Base-by-base conservation (phyloP, 2,888 invertebrate genomes). In the Pemphredon lugubris region DNA sequence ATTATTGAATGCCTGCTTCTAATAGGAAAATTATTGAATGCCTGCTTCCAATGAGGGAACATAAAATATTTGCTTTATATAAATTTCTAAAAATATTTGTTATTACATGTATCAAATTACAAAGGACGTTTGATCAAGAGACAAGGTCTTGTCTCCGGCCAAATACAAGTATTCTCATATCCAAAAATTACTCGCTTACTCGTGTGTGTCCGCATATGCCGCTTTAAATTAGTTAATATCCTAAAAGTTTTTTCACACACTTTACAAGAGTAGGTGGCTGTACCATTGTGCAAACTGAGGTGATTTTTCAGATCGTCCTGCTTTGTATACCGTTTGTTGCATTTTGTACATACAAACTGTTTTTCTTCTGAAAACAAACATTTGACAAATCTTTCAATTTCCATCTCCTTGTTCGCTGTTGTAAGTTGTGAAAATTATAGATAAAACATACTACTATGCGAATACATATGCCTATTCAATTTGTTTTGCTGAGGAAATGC, bases 401-500 rank as follows among this genome's bases (percentile, higher is more conserved):
- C 6, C 3, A 14, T 50, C 2, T 9, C 9, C 30, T 30, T 30
- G 9, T 30, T 30, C 9, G 9, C 1, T 9, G 9, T 6, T 30
- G 9, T 9, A 47, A 16, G 11, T 11, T 40, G 45, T 67, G 21
- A 44, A 67, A 65, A 61, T 40, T 66, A 14, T 34, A 57, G 30
- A 40, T 1, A n/a, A 44, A 57, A 44, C 64, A 84, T 64, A 88
- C 87, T 79, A 54, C 77, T 85, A 47, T 89, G 89, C 2, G 86
- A 85, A 40, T 75, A 76, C 88, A 93, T 92, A 83, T 96, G 96
- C 42, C 95, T 91, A 72, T 93, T 93, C 34, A 96, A 90, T 86
- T 95, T 94, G 40, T 93, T 93, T 86, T 92, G 92, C 77, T 94
- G 94, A 32, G 92, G 92, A 88, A 95, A 96, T 23, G 92, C 91